Conservation (phyloP, 2,888 invertebrate species). For the Tetrapedia diversipes region DNA sequence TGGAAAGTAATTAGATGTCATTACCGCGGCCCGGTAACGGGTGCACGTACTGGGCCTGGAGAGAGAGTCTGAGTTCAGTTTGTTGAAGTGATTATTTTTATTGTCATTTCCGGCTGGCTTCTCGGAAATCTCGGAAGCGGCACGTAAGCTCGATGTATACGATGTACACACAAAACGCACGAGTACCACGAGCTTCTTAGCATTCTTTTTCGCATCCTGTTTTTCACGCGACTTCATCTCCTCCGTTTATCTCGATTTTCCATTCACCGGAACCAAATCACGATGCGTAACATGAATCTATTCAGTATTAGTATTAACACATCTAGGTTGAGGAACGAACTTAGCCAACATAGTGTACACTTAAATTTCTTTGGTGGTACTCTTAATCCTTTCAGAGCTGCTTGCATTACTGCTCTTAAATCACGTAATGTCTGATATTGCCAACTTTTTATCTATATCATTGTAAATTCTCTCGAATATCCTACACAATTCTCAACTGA, state of each 20-base stretch:
- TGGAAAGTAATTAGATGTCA: slow-evolving; percentile 82
- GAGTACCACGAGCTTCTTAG: slow-evolving; percentile 44
- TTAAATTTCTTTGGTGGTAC: too few species aligned
- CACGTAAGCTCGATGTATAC: slow-evolving; percentile 58
- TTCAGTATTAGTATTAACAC: too few species aligned
- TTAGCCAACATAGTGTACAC: too few species aligned
- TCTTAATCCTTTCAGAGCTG: too few species aligned
- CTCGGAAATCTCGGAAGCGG: slow-evolving; percentile 79
- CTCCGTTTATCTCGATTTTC: slow-evolving; percentile 51
- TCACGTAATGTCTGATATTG: too few species aligned
- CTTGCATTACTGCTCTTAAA: too few species aligned
- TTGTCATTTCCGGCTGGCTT: slow-evolving; percentile 82
- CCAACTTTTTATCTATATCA: too few species aligned
- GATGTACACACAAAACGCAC: too few species aligned
- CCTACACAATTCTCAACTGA: too few species aligned
- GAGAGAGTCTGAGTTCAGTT: slow-evolving; percentile 78
- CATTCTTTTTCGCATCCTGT: neutral
- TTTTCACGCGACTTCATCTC: neutral
- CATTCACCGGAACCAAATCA: slow-evolving; percentile 4
- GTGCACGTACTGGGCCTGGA: slow-evolving; percentile 47
- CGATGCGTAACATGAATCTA: too few species aligned
- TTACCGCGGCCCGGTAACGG: slow-evolving; percentile 73
- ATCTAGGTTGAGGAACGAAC: too few species aligned
- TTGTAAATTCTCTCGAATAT: too few species aligned
- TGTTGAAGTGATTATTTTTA: slow-evolving; percentile 82